Conservation (phyloP, 2,888 invertebrate species). For the Lysandra coridon region DNA sequence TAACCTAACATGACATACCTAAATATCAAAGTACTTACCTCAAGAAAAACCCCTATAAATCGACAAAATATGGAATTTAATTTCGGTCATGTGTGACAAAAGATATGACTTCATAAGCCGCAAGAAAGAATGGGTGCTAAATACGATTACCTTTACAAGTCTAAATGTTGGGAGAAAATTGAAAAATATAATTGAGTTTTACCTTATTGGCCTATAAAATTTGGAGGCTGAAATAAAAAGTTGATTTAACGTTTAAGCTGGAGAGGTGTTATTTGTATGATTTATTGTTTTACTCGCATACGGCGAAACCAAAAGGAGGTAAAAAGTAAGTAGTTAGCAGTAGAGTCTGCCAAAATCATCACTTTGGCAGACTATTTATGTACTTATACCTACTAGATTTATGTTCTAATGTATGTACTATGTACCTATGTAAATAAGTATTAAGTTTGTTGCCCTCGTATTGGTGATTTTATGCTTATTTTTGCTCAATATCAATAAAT, state of each 20-base stretch:
- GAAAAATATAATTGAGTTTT: background rate
- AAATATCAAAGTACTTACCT: background rate
- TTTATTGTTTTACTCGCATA: background rate
- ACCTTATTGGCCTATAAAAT: background rate
- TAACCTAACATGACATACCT: no score
- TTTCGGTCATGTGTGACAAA: conserved; percentile 9
- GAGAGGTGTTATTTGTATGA: background rate
- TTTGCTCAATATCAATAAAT: no score
- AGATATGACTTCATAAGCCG: background rate
- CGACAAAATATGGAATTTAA: conserved; percentile 15
- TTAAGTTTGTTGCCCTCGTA: no score
- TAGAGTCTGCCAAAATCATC: no score
- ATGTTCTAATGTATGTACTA: no score
- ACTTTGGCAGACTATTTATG: no score
- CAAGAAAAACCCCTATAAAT: background rate
- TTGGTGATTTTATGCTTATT: no score
- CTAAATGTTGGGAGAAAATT: background rate
- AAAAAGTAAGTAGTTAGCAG: no score
- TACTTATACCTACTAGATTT: no score
- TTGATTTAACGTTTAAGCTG: background rate
- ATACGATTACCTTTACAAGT: conserved; percentile 4
- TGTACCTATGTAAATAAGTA: no score
- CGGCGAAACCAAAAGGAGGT: no score
- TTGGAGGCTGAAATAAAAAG: background rate
- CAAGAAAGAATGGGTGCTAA: background rate